A percentile compares a stretch with the other conserved stretches of the same genome.
Conservation (phyloP, 2,113 vertebrate species). For the Polyodon spathula region DNA sequence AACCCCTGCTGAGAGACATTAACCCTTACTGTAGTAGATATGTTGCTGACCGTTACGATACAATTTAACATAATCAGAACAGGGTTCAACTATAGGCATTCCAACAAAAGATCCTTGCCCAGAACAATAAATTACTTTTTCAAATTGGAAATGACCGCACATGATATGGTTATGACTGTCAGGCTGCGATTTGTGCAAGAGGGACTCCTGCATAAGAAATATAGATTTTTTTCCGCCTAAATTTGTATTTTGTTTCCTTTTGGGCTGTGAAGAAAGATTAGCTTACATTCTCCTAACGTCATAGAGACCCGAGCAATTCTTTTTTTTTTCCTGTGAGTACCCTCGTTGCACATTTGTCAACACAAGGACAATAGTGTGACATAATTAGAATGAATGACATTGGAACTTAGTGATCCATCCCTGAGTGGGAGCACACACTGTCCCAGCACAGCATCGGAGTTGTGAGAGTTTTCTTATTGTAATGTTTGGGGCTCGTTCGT, state of each 20-base stretch:
- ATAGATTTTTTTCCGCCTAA: constrained; percentile 29
- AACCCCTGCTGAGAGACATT: no score
- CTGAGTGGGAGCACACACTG: not conserved
- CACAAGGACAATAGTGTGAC: constrained; percentile 18
- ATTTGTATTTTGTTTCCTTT: constrained; percentile 18
- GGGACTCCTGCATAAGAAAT: constrained; percentile 17
- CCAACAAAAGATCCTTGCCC: no score
- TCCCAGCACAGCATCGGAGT: constrained; percentile 4
- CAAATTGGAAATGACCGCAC: no score
- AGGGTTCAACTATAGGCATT: no score
- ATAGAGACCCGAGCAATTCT: constrained; percentile 30
- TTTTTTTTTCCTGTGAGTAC: constrained; percentile 18
- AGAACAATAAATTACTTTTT: no score
- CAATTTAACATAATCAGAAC: no score
- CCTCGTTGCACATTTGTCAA: constrained; percentile 12
- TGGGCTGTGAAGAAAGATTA: constrained; percentile 19
- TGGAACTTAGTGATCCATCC: constrained; percentile 11
- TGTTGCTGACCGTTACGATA: no score
- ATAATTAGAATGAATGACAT: constrained; percentile 17
- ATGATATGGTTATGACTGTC: no score
- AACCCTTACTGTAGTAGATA: no score
- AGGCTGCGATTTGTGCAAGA: no score
- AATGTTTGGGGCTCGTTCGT: no score
- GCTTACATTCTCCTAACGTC: constrained; percentile 31
- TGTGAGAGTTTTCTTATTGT: no score